These are phyloP conservation scores for Erynnis tages DNA, from an alignment of 2,888 invertebrate species.

Conservation along the genomic window DNA sequence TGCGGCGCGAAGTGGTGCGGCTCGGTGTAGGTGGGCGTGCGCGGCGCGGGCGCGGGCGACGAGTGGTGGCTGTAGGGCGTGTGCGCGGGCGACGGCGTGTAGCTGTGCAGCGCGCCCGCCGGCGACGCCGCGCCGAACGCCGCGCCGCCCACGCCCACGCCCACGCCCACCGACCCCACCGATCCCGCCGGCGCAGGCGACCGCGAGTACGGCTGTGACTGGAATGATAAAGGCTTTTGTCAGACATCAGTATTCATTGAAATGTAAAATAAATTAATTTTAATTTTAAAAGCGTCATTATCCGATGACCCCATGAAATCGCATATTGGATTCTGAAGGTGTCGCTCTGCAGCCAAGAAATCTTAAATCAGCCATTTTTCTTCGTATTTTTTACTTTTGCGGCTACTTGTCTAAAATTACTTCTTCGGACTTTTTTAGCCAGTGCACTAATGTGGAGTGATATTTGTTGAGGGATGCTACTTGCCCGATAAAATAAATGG, in stretches of 20 bases:
- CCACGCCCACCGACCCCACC: slow-evolving; percentile 35
- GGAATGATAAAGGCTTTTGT: not conserved
- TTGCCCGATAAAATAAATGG: no score
- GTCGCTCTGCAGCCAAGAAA: no score
- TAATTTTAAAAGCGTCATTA: no score
- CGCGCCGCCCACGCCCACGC: slow-evolving; percentile 38
- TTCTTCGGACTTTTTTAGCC: no score
- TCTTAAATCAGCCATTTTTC: no score
- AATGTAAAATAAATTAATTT: no score
- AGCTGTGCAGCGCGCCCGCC: slow-evolving; percentile 48
- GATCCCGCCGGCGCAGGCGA: slow-evolving; percentile 37
- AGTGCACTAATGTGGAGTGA: no score
- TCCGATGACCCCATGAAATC: no score
- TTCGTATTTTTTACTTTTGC: no score
- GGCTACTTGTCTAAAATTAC: no score
- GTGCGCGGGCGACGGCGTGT: slow-evolving; percentile 71
- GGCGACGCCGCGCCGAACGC: slow-evolving; percentile 65
- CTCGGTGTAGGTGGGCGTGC: slow-evolving; percentile 49
- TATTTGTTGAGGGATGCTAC: no score
- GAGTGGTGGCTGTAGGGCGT: slow-evolving; percentile 74
- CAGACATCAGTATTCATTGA: not conserved
- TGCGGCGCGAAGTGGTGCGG: slow-evolving; percentile 41
- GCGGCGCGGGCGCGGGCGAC: slow-evolving; percentile 59
- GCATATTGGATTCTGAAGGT: no score
- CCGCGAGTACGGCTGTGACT: slow-evolving; percentile 53